Evolutionary conservation across 2,113 vertebrate genomes (phyloP), one percentile per base, ranked within the genome.

Genomic region (Dasyprocta punctata): DNA sequence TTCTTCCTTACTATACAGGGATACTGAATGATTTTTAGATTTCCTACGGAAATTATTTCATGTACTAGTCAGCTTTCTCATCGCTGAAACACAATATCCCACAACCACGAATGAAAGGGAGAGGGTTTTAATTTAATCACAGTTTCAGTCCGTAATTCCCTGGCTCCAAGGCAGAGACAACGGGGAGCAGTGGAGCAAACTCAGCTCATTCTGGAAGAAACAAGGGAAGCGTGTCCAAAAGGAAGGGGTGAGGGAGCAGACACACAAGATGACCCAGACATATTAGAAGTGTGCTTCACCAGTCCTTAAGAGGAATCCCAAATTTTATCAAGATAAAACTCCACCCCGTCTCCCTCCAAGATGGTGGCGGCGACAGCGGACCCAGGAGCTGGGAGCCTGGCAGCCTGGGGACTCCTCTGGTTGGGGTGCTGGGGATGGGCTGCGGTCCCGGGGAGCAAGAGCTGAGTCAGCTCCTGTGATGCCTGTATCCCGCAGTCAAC

Each of bases 331-430:
- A n/a, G 65, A n/a, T 67, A 7, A 69, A 69, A n/a, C 36, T 69
- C 36, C 36, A n/a, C 14, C 2, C 52, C 98, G 97, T 93, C 93
- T 98, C 98, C 98, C 89, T 98, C 98, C 98, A 99, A 98, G 99
- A 99, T 99, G 99, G 99, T 99, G 99, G 99, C 99, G 90, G 99
- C 99, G 91, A 98, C 99, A 99, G 99, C 99, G 98, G 99, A 99
- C 96, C 98, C 98, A 89, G 99, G 99, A 98, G 98, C 99, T 97
- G 99, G 99, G 97, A 99, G 97, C 98, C 98, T 99, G 97, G 12
- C 98, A 98, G 94, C 98, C 99, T 95, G 99, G 99, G 95, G 99
- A 99, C 96, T 98, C 97, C 85, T 95, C 99, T 0, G 88, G 96
- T 58, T 97, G 96, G 90, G 90, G 95, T 14, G 7, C 92, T 98